Evolutionary conservation across 2,888 invertebrate genomes (phyloP), one percentile per base, ranked within the genome.

Genomic region (Drosophila phalerata): DNA sequence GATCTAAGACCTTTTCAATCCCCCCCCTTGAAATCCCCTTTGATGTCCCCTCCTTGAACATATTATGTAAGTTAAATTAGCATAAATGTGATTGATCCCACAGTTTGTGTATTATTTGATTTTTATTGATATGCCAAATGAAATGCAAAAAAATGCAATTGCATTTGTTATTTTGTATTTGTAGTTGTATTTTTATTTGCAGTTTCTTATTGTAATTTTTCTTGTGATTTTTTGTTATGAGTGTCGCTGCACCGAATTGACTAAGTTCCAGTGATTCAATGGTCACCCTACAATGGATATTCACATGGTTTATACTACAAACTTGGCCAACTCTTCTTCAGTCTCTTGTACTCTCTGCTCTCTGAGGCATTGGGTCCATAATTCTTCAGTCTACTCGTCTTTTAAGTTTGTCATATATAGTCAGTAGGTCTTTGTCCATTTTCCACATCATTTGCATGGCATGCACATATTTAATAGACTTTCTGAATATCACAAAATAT

Each of bases 31-130:
- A 13, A 55, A 34, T 19, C 45, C 58, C 17, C 28, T 32, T 43
- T n/a, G 19, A 32, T 22, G 19, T 60, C 8, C 3, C 3, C 32
- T 13, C 45, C 60, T 32, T 22, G 48, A 37, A n/a, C 38, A 61
- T 73, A 86, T 86, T 86, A 86, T 86, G 85, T 86, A 86, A 86
- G 88, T 88, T 63, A 68, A 63, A 86, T 86, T 86, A 78, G 76
- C 85, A 86, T 86, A 86, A 86, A 86, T 86, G 85, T 88, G 88
- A 86, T 86, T 86, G 85, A 86, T 86, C 85, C 76, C 74, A 72
- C 77, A 73, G 73, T 77, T 77, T 69, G 78, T 52, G 88, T 77
- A 85, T 85, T 89, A 85, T 85, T 85, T 87, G 84, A 85, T 85
- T 85, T 85, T 89, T 85, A 85, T 85, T 85, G 84, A 88, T 82